Base-by-base conservation (phyloP, 1,140 invertebrate species). In the Telenomus remus region DNA sequence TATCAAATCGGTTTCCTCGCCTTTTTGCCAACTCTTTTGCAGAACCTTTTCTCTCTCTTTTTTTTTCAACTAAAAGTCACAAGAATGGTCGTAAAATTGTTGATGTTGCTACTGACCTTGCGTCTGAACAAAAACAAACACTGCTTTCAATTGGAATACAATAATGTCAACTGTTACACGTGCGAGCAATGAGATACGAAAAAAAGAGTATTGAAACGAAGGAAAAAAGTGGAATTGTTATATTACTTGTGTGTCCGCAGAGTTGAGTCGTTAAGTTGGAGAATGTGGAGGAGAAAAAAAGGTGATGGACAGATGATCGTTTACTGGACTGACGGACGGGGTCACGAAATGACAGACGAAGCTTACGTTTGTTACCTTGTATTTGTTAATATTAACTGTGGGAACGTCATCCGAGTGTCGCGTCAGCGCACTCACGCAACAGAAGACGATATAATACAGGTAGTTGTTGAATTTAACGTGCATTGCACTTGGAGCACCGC, bases 401-500 rank as follows among this genome's bases (percentile, higher is more conserved):
- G 70, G 73, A 76, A 79, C 75, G 78, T 79, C 74, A 68, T 74
- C 78, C 47, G 77, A 79, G 76, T 80, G 69, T 77, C 75, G 66
- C 79, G 73, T 72, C 74, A 65, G 71, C 60, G 50, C 73, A 61
- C 76, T 71, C 78, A 63, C 71, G 75, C 73, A 79, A 83, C 80
- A 79, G 82, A n/a, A 79, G 80, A 85, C 81, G 81, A 77, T 81
- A 27, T 27, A 85, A 85, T 85, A 86, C 83, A 85, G 81, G 80
- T 85, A 85, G 77, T 84, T 27, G n/a, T 39, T 78, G 76, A 81
- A 84, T 84, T 83, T 84, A 79, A 81, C 66, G 84, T 86, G 85
- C 84, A 79, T 86, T 79, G 84, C 84, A 85, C 86, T 80, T 80
- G 81, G 81, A 85, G 84, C 81, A 84, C 82, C 80, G 75, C 80